These are phyloP conservation scores for Epinephelus moara DNA, from an alignment of 2,113 vertebrate species.

Conservation along the genomic window DNA sequence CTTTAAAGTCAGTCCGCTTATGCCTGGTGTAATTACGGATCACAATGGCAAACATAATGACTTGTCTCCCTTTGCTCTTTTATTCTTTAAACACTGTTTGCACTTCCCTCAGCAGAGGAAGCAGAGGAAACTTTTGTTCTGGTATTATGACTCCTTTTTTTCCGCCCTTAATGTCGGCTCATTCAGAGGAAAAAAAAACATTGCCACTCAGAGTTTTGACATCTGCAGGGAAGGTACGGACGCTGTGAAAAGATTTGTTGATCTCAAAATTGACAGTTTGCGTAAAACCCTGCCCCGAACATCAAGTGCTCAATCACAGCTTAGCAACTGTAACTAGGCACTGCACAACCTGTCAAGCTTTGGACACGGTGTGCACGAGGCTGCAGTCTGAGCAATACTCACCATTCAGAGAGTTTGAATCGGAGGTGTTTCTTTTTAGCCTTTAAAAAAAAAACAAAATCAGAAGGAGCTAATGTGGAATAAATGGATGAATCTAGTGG, in stretches of 20 bases:
- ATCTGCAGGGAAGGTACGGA: slow-evolving; percentile 9
- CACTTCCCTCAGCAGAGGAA: slow-evolving; percentile 16
- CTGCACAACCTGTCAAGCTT: slow-evolving; percentile 14
- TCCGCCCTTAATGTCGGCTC: neutral
- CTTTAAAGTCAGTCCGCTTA: slow-evolving; percentile 61
- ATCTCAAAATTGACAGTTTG: slow-evolving; percentile 12
- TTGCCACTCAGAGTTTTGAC: neutral
- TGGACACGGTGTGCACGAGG: neutral
- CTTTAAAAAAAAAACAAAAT: neutral
- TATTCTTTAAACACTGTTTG: slow-evolving; percentile 31
- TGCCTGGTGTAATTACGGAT: slow-evolving; percentile 53
- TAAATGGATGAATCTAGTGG: too few relatives aligned
- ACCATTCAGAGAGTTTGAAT: too few relatives aligned
- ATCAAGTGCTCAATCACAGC: neutral
- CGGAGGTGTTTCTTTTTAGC: neutral
- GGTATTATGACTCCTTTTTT: neutral
- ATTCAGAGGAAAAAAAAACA: slow-evolving; percentile 11
- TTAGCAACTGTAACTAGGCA: neutral
- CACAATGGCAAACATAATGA: slow-evolving; percentile 45
- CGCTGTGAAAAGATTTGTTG: neutral
- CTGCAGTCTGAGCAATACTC: neutral
- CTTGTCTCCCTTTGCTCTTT: slow-evolving; percentile 34
- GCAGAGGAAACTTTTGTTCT: slow-evolving; percentile 24
- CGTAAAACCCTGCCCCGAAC: neutral
- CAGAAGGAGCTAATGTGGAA: neutral